These are phyloP conservation scores for Callipepla squamata DNA, from an alignment of 2,113 vertebrate genomes.

Conservation along the genomic window DNA sequence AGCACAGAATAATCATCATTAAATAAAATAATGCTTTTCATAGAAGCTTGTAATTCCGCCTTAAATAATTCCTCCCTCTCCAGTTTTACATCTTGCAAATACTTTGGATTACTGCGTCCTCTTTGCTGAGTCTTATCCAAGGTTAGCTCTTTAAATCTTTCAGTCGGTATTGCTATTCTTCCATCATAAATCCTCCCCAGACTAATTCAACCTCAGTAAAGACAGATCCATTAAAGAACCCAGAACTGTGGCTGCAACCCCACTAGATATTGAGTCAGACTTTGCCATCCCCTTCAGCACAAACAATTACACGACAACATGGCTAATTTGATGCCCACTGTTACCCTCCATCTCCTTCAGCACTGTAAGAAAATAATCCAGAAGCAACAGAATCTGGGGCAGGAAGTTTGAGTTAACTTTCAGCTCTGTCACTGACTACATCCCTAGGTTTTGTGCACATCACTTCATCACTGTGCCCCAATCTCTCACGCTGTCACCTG, in stretches of 20 bases:
- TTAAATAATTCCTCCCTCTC: neutral
- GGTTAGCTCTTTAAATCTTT: neutral
- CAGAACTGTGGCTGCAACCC: neutral
- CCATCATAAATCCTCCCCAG: neutral
- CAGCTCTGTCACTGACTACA: neutral
- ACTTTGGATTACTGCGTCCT: neutral
- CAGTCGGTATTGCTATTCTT: neutral
- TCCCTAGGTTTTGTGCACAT: neutral
- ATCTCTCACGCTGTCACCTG: fast-evolving
- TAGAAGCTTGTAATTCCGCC: neutral
- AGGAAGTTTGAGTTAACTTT: neutral
- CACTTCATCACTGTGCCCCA: neutral
- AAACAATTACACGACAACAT: neutral
- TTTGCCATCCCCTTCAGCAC: neutral
- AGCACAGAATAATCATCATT: neutral
- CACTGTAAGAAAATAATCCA: fast-evolving
- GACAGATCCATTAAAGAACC: neutral
- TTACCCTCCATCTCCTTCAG: fast-evolving
- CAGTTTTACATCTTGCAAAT: neutral
- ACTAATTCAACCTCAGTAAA: neutral
- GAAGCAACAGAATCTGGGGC: neutral
- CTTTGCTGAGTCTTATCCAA: neutral
- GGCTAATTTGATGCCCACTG: neutral
- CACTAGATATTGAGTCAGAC: fast-evolving
- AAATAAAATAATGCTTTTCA: neutral